Evolutionary conservation across 2,113 vertebrate species (phyloP).

Genomic region (Falcunculus frontatus): DNA sequence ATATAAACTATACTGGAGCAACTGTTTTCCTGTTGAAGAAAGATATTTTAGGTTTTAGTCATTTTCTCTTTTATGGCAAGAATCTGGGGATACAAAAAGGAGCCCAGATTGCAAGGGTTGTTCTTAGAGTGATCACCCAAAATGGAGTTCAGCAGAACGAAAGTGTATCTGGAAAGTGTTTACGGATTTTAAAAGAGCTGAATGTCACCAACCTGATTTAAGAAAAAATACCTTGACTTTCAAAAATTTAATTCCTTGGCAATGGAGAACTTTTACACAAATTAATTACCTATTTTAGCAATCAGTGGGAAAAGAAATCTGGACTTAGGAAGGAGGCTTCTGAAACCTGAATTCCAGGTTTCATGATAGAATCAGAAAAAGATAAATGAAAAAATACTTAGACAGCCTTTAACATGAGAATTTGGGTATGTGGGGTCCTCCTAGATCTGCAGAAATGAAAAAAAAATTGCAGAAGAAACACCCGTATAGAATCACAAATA

Average conservation of each 20-base stretch:
- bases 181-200: not conserved
- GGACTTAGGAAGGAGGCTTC: not conserved
- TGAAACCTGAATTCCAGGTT: not conserved
- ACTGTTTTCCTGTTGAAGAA: not conserved
- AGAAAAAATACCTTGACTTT: not conserved
- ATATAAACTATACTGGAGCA: not conserved
- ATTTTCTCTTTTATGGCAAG: not conserved
- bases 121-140: not conserved
- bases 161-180: not conserved
- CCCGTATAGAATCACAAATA: not conserved
- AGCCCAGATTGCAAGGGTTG: not conserved
- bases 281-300: not conserved
- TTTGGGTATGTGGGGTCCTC: rapidly evolving
- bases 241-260: not conserved
- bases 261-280: rapidly evolving
- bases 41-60: rapidly evolving
- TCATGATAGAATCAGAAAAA: not conserved
- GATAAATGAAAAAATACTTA: not conserved
- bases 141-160: not conserved
- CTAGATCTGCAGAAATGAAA: not conserved
- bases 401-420: not conserved
- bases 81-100: not conserved
- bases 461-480: not conserved
- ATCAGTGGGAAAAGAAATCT: not conserved
- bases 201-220: not conserved